phyloP scores from a whole-genome alignment of 53 echinoderm and acorn worm genomes.

The Pentamera pediparva region DNA sequence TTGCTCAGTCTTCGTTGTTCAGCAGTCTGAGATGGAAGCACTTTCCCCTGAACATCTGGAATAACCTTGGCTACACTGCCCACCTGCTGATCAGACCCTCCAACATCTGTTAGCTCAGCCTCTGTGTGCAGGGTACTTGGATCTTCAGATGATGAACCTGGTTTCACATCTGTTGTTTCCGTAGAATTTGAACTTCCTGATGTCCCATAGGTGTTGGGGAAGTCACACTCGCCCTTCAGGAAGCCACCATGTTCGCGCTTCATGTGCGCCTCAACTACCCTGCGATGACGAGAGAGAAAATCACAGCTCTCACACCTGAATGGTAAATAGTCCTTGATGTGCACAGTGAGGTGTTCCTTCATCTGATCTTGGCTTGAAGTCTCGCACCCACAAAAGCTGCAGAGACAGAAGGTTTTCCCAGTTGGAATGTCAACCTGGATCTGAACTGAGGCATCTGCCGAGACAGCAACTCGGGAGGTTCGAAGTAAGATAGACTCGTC shows the following conservation, averaged over 20 bases:
- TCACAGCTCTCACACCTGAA: slow-evolving; percentile 14
- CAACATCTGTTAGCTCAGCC: no score
- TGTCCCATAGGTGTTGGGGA: slow-evolving; percentile 15
- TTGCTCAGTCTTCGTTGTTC: no score
- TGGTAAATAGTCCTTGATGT: not conserved
- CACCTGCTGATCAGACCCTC: no score
- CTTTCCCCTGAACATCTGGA: no score
- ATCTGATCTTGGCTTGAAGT: not conserved
- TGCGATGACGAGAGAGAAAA: not conserved
- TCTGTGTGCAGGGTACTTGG: no score
- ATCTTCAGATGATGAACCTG: no score
- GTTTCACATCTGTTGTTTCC: no score
- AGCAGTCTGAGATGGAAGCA: no score
- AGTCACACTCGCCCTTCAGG: not conserved
- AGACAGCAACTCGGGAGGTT: not conserved
- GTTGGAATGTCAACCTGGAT: not conserved
- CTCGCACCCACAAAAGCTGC: not conserved
- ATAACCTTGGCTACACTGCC: no score
- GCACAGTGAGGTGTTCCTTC: slow-evolving; percentile 12
- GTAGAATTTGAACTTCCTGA: no score
- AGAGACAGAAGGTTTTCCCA: not conserved
- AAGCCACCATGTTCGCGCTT: slow-evolving; percentile 12
- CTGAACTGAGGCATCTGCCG: not conserved
- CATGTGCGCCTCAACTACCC: slow-evolving; percentile 15
- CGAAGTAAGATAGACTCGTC: not conserved